phyloP scores from a whole-genome alignment of 2,113 vertebrate genomes.

The Sphyrna mokarran region DNA sequence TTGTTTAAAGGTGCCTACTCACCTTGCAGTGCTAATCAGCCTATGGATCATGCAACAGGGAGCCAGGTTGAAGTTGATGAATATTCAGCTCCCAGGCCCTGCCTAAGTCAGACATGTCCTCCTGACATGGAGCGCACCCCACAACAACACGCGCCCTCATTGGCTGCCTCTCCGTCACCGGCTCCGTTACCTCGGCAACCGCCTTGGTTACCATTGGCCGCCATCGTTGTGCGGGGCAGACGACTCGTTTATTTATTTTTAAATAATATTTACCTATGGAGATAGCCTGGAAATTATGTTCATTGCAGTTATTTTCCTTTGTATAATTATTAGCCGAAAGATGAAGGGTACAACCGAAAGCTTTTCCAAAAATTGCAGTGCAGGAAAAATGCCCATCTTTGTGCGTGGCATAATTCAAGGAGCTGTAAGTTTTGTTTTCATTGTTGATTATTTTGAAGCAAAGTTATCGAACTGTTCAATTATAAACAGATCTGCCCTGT shows the following conservation, averaged over 20 bases:
- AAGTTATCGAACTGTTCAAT: neutral
- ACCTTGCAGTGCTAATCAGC: neutral
- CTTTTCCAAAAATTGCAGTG: neutral
- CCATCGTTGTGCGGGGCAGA: constrained; percentile 21
- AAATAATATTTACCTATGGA: neutral
- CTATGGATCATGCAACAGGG: neutral
- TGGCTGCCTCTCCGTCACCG: neutral
- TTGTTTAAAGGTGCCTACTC: neutral
- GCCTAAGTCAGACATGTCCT: constrained; percentile 33
- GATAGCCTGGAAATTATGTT: neutral
- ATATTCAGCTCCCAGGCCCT: constrained; percentile 7
- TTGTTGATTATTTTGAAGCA: neutral
- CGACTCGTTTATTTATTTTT: neutral
- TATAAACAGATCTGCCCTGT: neutral
- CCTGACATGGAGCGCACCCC: neutral
- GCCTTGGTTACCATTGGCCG: neutral
- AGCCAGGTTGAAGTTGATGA: neutral
- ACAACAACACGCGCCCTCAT: neutral
- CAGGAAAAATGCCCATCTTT: neutral
- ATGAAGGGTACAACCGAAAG: neutral
- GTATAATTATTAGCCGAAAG: neutral
- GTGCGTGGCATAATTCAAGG: neutral
- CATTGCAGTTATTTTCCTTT: neutral
- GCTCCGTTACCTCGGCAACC: neutral
- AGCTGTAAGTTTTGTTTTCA: neutral